Base-by-base conservation (phyloP, 2,888 invertebrate genomes). In the Papilio elwesi region DNA sequence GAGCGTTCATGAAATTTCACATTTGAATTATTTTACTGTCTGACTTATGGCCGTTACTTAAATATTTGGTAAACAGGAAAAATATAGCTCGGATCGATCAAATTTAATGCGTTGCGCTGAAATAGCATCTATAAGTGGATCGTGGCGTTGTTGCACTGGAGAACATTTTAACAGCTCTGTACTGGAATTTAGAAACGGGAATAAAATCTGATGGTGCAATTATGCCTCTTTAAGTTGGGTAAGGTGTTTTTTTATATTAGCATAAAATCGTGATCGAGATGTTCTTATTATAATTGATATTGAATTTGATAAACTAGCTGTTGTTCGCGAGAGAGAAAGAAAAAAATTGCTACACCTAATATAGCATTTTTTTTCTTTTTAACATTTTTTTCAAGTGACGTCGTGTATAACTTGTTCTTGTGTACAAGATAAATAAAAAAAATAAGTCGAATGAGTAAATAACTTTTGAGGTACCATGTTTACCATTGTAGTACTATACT, bases 1-100 rank as follows among this genome's bases (percentile, higher is more conserved):
- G 92, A 93, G 90, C 90, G 93, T 93, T 93, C 93, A 92, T 93
- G 93, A 93, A 93, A 92, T 93, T 93, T 93, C 92, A 92, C 93
- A 93, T 93, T 93, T 93, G 93, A 93, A 93, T 93, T 93, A 93
- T 93, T 93, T 93, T 93, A 93, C 92, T 92, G 92, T 90, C 93
- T 92, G 93, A 93, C 90, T 93, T 93, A 93, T 93, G 88, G 91
- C 90, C 87, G 92, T 93, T 93, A 93, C 93, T 93, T 93, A 92
- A 93, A 93, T 93, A 93, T 93, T 93, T 92, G 92, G 93, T 93
- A 93, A 93, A 93, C 92, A 92, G 91, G 90, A 93, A 93, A 93
- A 93, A 93, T 93, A 93, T 92, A 88, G 90, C 85, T 86, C 88
- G 88, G 91, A 92, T 93, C 92, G 91, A 93, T 93, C 93, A 92